These are phyloP conservation scores for Lydus trimaculatus DNA, from an alignment of 2,888 invertebrate species.

Conservation along the genomic window DNA sequence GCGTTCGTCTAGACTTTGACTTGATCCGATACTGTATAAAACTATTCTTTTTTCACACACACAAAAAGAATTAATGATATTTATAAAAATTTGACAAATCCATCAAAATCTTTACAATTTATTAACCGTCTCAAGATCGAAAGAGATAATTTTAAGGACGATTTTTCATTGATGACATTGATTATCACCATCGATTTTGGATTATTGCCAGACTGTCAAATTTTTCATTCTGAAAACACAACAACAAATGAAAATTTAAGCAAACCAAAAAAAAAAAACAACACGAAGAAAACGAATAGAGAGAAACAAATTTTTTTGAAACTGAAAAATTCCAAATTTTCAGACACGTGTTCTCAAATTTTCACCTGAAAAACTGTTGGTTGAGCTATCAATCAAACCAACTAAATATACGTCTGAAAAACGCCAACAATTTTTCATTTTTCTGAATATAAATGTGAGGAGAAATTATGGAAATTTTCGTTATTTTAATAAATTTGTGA, in stretches of 20 bases:
- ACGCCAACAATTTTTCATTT: not conserved
- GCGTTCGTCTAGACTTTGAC: no score
- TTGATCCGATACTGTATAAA: no score
- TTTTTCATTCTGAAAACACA: slow-evolving; percentile 4
- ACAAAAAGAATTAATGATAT: not conserved
- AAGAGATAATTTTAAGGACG: not conserved
- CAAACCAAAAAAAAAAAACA: no score
- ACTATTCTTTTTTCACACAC: no score
- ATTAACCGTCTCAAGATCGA: not conserved
- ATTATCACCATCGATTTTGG: slow-evolving; percentile 2
- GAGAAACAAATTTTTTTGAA: not conserved
- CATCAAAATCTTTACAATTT: not conserved
- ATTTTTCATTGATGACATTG: slow-evolving; percentile 4
- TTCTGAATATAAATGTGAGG: not conserved
- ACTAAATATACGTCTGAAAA: not conserved
- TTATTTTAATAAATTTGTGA: not conserved
- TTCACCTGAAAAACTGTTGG: not conserved
- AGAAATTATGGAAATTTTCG: not conserved
- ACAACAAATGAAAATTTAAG: not conserved
- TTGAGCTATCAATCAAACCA: not conserved
- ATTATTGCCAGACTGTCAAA: slow-evolving; percentile 4
- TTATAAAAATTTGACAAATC: not conserved
- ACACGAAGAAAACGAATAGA: not conserved
- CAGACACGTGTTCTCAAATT: not conserved
- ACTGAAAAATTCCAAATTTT: not conserved